Base-by-base conservation (phyloP, 1,140 invertebrate species). In the Sycophila sp. region DNA sequence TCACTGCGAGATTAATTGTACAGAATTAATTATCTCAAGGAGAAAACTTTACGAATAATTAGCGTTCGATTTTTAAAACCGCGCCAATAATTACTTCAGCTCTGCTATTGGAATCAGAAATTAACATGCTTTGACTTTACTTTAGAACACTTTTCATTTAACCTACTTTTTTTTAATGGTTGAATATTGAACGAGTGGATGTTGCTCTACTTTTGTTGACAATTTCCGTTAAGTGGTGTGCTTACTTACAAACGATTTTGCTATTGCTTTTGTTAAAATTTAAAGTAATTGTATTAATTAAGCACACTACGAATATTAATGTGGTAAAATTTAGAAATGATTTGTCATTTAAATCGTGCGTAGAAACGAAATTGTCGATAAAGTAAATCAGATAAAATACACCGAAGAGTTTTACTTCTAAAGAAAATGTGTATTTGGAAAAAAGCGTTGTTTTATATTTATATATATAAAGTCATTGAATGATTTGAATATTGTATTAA, bases 81-180 rank as follows among this genome's bases (percentile, higher is more conserved):
- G 51, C 51, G 51, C 68, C 22, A 58, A 40, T 55, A n/a, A 59
- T n/a, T 53, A 53, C 10, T 63, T 28, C 26, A 47, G 47, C 34
- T 70, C 51, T 70, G 49, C 68, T 63, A 70, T 70, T 63, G 51
- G 51, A 63, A 63, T 63, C 38, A 32, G 51, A 45, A 70, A 15
- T 38, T 38, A 38, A 47, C 15, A 28, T 24, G 24, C 67, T 62
- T 69, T 63, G 38, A 62, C 56, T 60, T 60, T 59, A 36, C 42
- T 53, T 62, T 40, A 59, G 34, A 68, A 68, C 4, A 15, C 1
- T 60, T 68, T 71, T 42, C 10, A n/a, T 42, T 45, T 11, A 32
- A 1, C n/a, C 22, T 1, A 2, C 42, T 42, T 10, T 17, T 55
- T 34, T 55, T 34, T 6, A 28, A 5, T 8, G 34, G 3, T 11